Evolutionary conservation across 2,888 invertebrate species (phyloP).

Genomic region (Cantharis nigra): DNA sequence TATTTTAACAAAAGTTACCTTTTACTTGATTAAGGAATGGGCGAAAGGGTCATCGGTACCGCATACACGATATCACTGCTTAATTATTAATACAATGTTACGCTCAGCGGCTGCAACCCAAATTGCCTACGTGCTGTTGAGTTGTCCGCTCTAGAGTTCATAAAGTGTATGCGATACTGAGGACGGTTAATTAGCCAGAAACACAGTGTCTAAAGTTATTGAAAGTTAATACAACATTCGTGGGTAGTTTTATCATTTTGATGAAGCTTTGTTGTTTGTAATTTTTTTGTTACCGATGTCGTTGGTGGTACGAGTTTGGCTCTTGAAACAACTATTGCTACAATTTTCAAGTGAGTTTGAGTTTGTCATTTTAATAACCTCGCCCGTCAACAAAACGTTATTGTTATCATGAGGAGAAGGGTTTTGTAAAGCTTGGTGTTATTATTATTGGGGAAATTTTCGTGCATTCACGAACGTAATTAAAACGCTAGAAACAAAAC

Average conservation of each 20-base stretch:
- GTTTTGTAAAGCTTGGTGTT: conserved; percentile 6
- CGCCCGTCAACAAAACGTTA: conserved; percentile 19
- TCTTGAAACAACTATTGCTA: conserved; percentile 11
- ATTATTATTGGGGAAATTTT: conserved; percentile 14
- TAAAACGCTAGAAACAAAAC: conserved; percentile 29
- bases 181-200: too few relatives aligned
- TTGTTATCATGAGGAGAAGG: conserved; percentile 16
- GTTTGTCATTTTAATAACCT: conserved; percentile 27
- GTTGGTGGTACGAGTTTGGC: conserved; percentile 2
- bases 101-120: too few relatives aligned
- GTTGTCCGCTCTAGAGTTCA: too few relatives aligned
- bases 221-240: background rate
- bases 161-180: too few relatives aligned
- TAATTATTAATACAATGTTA: too few relatives aligned
- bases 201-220: too few relatives aligned
- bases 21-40: too few relatives aligned
- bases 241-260: background rate
- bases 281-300: background rate
- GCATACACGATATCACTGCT: too few relatives aligned
- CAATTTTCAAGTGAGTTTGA: conserved; percentile 13
- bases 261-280: background rate
- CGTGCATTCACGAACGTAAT: conserved; percentile 21
- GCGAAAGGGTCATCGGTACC: too few relatives aligned
- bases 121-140: too few relatives aligned
- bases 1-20: too few relatives aligned